These are phyloP conservation scores for Adelges cooleyi DNA, from an alignment of 1,140 invertebrate species.

Conservation along the genomic window DNA sequence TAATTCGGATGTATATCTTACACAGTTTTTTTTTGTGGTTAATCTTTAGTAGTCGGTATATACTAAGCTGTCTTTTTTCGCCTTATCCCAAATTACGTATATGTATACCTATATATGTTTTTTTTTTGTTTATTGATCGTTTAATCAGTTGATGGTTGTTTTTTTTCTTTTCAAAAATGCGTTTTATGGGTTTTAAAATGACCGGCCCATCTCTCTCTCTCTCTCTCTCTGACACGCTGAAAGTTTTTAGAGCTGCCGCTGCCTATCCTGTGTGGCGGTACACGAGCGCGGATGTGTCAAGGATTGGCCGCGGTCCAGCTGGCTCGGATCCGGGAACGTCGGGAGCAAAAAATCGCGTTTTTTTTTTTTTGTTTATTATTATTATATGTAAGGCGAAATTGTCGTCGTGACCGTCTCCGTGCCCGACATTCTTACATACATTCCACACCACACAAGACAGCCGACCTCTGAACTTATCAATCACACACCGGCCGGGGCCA, in stretches of 20 bases:
- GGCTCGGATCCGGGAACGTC: background rate
- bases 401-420: background rate
- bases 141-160: background rate
- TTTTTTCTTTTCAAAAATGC: background rate
- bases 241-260: background rate
- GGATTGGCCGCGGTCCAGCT: conserved; percentile 17
- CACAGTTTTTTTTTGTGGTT: too few species aligned
- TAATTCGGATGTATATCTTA: too few species aligned
- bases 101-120: too few species aligned
- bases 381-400: conserved; percentile 11
- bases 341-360: background rate
- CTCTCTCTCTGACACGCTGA: background rate
- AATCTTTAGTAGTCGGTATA: too few species aligned
- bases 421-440: conserved; percentile 14
- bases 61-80: too few species aligned
- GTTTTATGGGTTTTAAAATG: conserved; percentile 23
- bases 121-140: too few species aligned
- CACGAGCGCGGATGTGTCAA: background rate
- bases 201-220: too few species aligned
- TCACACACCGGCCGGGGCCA: background rate
- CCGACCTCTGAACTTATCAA: conserved; percentile 19
- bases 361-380: background rate
- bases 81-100: too few species aligned
- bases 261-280: background rate
- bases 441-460: conserved; percentile 6